Evolutionary conservation across 2,113 vertebrate genomes (phyloP), one percentile per base, ranked within the genome.

Genomic region (Pyrgilauda ruficollis): DNA sequence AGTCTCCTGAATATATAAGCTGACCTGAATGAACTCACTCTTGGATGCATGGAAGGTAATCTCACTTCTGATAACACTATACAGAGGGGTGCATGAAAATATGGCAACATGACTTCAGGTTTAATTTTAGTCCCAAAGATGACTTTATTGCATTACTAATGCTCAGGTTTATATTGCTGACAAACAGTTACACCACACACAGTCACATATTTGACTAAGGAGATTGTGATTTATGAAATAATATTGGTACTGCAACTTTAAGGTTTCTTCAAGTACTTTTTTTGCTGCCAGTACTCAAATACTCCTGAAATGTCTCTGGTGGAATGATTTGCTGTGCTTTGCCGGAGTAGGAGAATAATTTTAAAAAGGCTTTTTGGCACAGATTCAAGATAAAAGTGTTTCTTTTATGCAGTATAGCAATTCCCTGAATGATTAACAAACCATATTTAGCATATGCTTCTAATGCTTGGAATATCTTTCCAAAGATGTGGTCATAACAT

Each of bases 401-500:
- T 84, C 75, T 93, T 85, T 59, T 66, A 93, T 30, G 67, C 35
- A 86, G 74, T 66, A 63, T 93, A 11, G 41, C 83, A 91, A 85
- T 95, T 96, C 93, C 64, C 80, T 62, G 56, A 78, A 93, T 95
- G 75, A 96, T 92, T 97, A 96, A 94, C 87, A 94, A 95, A 91
- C 83, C 83, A 95, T 76, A 79, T 94, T 97, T 97, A 95, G 95
- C 75, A 53, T 94, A 76, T 64, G 81, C 58, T 75, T 91, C 91
- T 93, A 61, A 94, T 89, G 67, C 81, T 93, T 94, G 59, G 86
- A 87, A 93, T 96, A 94, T 31, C 67, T 95, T 96, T 87, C 62
- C 28, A 49, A 87, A 91, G 61, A 96, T 88, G 80, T 75, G 72
- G 74, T 80, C 63, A 64, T 87, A 94, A 69, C 50, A 62, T 41